A percentile compares a stretch with the other conserved stretches of the same genome.
Evolutionary conservation across 2,888 invertebrate genomes (phyloP).

Genomic region (Caenorhabditis zanzibari): DNA sequence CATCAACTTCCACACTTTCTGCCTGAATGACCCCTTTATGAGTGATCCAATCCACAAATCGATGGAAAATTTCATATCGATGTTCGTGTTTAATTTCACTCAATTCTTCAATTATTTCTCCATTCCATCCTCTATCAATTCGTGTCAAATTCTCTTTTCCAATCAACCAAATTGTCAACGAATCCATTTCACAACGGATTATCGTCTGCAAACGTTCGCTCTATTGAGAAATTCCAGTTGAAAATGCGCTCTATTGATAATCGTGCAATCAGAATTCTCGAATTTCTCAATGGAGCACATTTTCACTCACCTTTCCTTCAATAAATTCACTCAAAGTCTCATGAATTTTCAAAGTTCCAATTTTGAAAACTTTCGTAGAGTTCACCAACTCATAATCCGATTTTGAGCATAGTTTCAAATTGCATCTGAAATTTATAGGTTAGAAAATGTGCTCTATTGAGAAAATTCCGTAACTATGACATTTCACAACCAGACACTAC

Average conservation of each 20-base stretch:
- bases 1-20: too few relatives aligned
- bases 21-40: too few relatives aligned
- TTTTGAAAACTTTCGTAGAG: conserved; percentile 2
- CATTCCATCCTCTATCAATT: conserved; percentile 43
- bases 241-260: neutral
- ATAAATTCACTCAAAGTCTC: conserved; percentile 10
- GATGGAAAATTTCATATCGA: conserved; percentile 11
- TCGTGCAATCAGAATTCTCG: too few relatives aligned
- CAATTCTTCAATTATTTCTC: conserved; percentile 16
- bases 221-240: too few relatives aligned
- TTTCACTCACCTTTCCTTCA: conserved; percentile 18
- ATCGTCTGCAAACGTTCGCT: conserved; percentile 31
- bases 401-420: conserved; percentile 22
- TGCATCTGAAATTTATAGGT: conserved; percentile 33
- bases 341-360: neutral
- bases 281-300: too few relatives aligned
- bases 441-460: too few relatives aligned
- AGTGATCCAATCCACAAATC: neutral
- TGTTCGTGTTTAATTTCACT: conserved; percentile 25
- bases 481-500: too few relatives aligned
- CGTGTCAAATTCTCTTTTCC: conserved; percentile 40
- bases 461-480: too few relatives aligned
- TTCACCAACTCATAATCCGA: conserved; percentile 23
- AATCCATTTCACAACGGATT: conserved; percentile 23
- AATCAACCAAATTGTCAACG: conserved; percentile 47